Percentiles rank a stretch among this genome's conserved stretches.
Conservation (phyloP, 2,113 vertebrate genomes). For the Laticauda laticaudata region DNA sequence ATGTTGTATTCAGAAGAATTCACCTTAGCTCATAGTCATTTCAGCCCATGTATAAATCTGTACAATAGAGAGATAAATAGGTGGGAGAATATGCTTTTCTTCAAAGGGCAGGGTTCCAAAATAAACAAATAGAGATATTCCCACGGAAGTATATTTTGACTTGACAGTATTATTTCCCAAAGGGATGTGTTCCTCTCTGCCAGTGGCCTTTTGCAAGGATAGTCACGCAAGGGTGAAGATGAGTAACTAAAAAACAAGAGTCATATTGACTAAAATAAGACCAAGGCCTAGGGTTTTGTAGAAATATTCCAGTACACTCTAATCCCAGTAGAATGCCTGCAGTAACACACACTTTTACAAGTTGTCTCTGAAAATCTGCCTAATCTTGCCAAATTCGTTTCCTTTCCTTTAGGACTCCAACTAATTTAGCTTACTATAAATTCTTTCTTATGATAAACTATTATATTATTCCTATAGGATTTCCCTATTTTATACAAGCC, state of each 20-base stretch:
- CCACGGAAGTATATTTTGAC: conserved; percentile 35
- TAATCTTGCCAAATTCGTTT: not conserved
- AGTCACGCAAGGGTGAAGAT: not conserved
- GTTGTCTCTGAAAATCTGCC: not conserved
- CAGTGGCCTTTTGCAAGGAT: not conserved
- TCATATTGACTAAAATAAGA: not conserved
- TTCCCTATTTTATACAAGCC: not conserved
- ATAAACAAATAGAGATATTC: conserved; percentile 15
- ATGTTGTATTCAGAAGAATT: not conserved
- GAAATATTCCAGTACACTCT: not conserved
- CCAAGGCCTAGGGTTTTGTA: not conserved
- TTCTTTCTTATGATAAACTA: not conserved
- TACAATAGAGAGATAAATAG: not conserved
- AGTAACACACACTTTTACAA: not conserved
- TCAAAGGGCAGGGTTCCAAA: conserved; percentile 9
- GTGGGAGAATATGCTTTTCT: not conserved
- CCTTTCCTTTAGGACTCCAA: not conserved
- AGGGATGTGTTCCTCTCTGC: conserved; percentile 15
- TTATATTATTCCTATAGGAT: not conserved
- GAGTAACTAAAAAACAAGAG: conserved; percentile 1
- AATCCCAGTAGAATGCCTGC: not conserved
- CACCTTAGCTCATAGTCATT: not conserved
- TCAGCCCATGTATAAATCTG: not conserved
- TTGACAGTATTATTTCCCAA: not conserved
- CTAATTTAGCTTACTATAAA: not conserved